Evolutionary conservation across 2,797 vertebrate species (phyloP), one percentile per base, ranked within the genome.

Genomic region (Helicolenus hilgendorfi): DNA sequence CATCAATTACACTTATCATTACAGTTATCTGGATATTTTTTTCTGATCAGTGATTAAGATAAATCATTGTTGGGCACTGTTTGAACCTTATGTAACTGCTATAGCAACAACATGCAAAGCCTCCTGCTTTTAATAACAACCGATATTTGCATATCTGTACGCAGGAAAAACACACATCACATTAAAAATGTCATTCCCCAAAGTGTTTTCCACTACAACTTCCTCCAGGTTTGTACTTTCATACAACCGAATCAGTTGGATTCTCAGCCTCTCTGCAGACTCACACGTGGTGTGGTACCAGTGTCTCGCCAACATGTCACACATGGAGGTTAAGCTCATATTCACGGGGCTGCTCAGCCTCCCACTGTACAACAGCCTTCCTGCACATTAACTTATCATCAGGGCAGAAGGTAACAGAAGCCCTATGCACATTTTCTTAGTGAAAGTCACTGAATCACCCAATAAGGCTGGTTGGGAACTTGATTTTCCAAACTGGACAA

Each of bases 141-240:
- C 59, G 70, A 31, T 67, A 90, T 92, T 91, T 92, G 83, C n/a
- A 60, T 29, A 69, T 36, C 22, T 4, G 58, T 38, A 65, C 8
- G 5, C 20, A 63, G 36, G 24, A 7, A 74, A 68, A 36, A 29
- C 20, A 64, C 67, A 56, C 20, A n/a, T 1, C 10, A 56, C 22
- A 59, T 53, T 45, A 38, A 62, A 70, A 14, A 9, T 11, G 4
- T 31, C 20, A 26, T 13, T 58, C 20, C 2, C 18, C 22, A 29
- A 59, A 77, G 13, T 13, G 4, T 41, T 63, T 55, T 49, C 55
- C 24, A 22, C 15, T 53, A 31, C 5, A 75, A 11, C 33, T 26
- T 33, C 13, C 1, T n/a, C 22, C 26, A 2, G 0, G 4, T 29
- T 18, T 70, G 14, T 56, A n/a, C 14, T 29, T 36, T 35, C 22